Evolutionary conservation across 1,140 invertebrate species (phyloP), one percentile per base, ranked within the genome.

Genomic region (Listronotus oregonensis): DNA sequence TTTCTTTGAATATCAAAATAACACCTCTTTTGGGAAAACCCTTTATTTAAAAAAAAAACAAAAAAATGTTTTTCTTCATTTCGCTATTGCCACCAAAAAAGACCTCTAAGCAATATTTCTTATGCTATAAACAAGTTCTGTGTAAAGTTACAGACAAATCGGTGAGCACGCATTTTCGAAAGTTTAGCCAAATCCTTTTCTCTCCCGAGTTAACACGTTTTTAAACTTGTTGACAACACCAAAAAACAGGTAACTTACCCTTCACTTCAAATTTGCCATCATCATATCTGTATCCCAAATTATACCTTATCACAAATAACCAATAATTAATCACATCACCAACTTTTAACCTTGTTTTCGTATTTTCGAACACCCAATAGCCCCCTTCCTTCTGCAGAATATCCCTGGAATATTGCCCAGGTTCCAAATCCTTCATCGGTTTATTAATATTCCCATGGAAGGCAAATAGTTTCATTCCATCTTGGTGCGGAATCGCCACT

Each of bases 251-350:
- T 14, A 5, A 55, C 66, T 69, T 61, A 75, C 75, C 73, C 63
- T 54, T 64, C 7, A 74, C 66, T 11, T 34, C 40, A 57, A 64
- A 77, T 10, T 52, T 12, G 31, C 71, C 71, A 64, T 77, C 21
- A 42, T 77, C 71, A 6, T 69, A 69, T 64, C 71, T 69, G 68
- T 77, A 75, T 8, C 78, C 78, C 17, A 75, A 55, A 0, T 78
- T 78, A 52, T 83, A 66, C 59, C 80, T 82, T 9, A 84, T 76
- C 5, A 85, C 81, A 64, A 83, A 83, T 15, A 85, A n/a, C 84
- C 84, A 85, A 63, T 80, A 85, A 72, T 85, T 81, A 73, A 85
- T 73, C 12, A 73, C 74, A 70, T 85, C 83, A 0, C 81, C 82
- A n/a, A 42, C 15, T 50, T 80, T 73, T 15, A 85, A 68, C 50